Evolutionary conservation across 2,797 vertebrate species (phyloP).

Genomic region (Falco cherrug): DNA sequence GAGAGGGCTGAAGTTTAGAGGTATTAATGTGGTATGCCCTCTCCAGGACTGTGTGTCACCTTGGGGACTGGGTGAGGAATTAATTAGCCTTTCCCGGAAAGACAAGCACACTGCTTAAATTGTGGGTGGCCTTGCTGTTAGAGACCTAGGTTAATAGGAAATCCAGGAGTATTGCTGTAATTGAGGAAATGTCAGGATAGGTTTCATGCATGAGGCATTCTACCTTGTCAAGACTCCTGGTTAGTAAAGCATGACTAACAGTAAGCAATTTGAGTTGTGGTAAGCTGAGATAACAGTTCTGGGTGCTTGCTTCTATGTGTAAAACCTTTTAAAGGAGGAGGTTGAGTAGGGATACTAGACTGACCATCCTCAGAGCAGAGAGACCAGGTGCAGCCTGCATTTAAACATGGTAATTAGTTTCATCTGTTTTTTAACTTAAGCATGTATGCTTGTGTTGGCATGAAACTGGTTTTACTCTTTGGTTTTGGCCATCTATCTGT

Average conservation of each 20-base stretch:
- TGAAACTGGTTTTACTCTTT: conserved; percentile 18
- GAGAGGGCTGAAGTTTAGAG: neutral
- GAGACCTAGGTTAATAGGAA: neutral
- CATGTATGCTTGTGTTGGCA: conserved; percentile 61
- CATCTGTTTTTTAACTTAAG: conserved; percentile 35
- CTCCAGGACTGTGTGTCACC: neutral
- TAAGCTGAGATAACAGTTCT: neutral
- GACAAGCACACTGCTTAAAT: neutral
- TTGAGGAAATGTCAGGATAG: neutral
- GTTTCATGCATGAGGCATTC: neutral
- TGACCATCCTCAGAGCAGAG: conserved; percentile 37
- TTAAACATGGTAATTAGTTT: conserved; percentile 34
- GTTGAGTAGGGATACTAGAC: neutral
- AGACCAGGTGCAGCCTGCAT: conserved; percentile 29
- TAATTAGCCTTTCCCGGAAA: neutral
- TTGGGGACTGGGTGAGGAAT: neutral
- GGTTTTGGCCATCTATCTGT: conserved; percentile 27
- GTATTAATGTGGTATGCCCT: neutral
- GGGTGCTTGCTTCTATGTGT: conserved; percentile 3
- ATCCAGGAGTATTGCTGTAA: neutral
- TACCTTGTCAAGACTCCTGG: neutral
- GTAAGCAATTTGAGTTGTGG: neutral
- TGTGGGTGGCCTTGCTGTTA: conserved; percentile 1
- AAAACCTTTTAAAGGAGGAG: neutral
- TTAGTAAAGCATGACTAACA: conserved; percentile 35